Percentiles rank a stretch among this genome's conserved stretches.
phyloP scores from a whole-genome alignment of 2,113 vertebrate species.

The Neogobius melanostomus region DNA sequence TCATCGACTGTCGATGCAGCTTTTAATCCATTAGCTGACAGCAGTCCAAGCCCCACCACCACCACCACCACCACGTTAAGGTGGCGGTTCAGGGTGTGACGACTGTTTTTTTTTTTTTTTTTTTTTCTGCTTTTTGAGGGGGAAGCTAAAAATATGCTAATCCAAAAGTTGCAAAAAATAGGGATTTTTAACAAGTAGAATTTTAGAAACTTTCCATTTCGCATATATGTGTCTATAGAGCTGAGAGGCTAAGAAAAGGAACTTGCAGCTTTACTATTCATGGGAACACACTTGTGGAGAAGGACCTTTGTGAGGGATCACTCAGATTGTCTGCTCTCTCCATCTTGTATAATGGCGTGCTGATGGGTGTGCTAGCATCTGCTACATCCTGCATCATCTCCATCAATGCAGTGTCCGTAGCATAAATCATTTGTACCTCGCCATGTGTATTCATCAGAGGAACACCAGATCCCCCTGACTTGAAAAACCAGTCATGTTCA shows the following conservation, averaged over 20 bases:
- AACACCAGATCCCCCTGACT: slow-evolving; percentile 44
- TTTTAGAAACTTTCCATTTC: too few species aligned
- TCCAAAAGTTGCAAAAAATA: too few species aligned
- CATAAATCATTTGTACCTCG: slow-evolving; percentile 26
- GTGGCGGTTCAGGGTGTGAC: too few species aligned
- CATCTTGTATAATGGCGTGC: slow-evolving; percentile 30
- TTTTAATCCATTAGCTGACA: too few species aligned
- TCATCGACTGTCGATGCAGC: too few species aligned
- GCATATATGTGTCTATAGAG: background rate
- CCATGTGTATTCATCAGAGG: slow-evolving; percentile 61
- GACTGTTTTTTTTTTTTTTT: too few species aligned
- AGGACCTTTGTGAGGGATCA: slow-evolving; percentile 5
- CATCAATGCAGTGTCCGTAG: slow-evolving; percentile 28
- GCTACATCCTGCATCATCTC: slow-evolving; percentile 47
- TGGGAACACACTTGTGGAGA: background rate
- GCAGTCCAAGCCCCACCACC: too few species aligned
- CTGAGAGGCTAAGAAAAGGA: background rate
- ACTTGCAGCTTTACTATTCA: background rate
- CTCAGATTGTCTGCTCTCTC: slow-evolving; percentile 29
- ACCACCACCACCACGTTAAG: too few species aligned
- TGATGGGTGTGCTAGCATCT: slow-evolving; percentile 44
- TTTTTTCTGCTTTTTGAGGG: too few species aligned
- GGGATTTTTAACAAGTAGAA: too few species aligned
- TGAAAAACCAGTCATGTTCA: slow-evolving; percentile 51
- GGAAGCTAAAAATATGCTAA: too few species aligned